Conservation (phyloP, 1,140 invertebrate species). For the Aricia agestis region DNA sequence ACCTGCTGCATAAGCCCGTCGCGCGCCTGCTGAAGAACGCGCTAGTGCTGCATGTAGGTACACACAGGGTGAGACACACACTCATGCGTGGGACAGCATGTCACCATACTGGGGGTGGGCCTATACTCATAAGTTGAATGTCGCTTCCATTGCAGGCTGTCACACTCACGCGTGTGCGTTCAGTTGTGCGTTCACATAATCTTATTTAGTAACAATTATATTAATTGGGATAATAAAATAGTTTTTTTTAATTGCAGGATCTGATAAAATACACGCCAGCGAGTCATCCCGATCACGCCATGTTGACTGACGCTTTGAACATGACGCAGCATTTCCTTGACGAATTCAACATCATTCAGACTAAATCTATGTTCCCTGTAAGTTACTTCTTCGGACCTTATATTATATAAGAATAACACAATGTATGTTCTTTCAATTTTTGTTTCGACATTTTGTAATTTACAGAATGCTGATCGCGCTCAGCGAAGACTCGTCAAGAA, state of each 20-base stretch:
- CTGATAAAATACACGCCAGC: slow-evolving; percentile 91
- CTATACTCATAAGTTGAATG: too few relatives aligned
- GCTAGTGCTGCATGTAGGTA: slow-evolving; percentile 87
- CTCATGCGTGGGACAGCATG: too few relatives aligned
- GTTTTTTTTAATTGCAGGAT: slow-evolving; percentile 79
- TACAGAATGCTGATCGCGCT: slow-evolving; percentile 85
- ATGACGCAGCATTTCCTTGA: slow-evolving; percentile 93
- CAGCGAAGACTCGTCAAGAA: slow-evolving; percentile 94
- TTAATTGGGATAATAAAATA: too few relatives aligned
- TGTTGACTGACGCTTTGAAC: slow-evolving; percentile 88
- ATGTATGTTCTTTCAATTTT: not conserved
- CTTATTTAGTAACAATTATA: too few relatives aligned
- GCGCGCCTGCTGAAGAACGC: slow-evolving; percentile 96
- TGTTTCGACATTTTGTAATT: slow-evolving; percentile 14
- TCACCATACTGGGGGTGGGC: too few relatives aligned
- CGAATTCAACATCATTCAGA: slow-evolving; percentile 93
- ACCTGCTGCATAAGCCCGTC: slow-evolving; percentile 94
- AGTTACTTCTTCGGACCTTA: slow-evolving; percentile 44
- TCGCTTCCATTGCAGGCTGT: too few relatives aligned
- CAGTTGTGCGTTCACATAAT: too few relatives aligned
- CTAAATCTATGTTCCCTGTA: slow-evolving; percentile 89
- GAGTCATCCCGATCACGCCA: slow-evolving; percentile 88
- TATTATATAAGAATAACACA: too few relatives aligned
- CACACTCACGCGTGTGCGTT: too few relatives aligned
- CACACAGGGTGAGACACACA: too few relatives aligned